Conservation (phyloP, 2,797 vertebrate genomes). For the Lemur catta region DNA sequence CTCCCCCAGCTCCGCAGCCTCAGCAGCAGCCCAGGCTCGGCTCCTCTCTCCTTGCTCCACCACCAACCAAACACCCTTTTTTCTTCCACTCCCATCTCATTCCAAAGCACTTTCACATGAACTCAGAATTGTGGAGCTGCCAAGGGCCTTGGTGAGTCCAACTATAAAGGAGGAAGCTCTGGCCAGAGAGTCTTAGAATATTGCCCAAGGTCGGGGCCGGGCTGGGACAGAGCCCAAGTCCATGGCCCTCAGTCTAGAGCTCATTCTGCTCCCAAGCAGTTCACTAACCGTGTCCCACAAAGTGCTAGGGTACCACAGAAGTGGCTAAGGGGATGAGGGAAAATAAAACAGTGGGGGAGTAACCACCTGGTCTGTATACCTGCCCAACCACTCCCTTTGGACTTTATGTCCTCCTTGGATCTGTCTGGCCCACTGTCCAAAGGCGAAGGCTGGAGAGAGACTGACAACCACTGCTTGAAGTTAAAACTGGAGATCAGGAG, state of each 20-base stretch:
- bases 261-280: not conserved
- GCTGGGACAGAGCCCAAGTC: not conserved
- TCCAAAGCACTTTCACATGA: constrained; percentile 11
- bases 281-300: not conserved
- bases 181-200: not conserved
- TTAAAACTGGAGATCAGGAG: not conserved
- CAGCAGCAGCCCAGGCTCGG: not conserved
- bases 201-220: not conserved
- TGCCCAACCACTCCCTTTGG: not conserved
- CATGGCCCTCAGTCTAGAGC: not conserved
- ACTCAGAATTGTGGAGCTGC: not conserved
- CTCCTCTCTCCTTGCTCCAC: not conserved
- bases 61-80: not conserved
- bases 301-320: not conserved
- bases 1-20: not conserved
- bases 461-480: not conserved
- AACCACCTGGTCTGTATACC: not conserved
- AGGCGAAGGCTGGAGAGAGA: not conserved
- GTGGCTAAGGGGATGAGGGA: not conserved
- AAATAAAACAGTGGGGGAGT: not conserved
- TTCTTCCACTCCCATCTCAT: not conserved
- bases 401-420: not conserved
- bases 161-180: not conserved
- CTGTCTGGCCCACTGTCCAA: not conserved
- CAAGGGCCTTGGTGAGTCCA: not conserved